These are phyloP conservation scores for Cynocephalus volans DNA, from an alignment of 2,113 vertebrate species.

Conservation along the genomic window DNA sequence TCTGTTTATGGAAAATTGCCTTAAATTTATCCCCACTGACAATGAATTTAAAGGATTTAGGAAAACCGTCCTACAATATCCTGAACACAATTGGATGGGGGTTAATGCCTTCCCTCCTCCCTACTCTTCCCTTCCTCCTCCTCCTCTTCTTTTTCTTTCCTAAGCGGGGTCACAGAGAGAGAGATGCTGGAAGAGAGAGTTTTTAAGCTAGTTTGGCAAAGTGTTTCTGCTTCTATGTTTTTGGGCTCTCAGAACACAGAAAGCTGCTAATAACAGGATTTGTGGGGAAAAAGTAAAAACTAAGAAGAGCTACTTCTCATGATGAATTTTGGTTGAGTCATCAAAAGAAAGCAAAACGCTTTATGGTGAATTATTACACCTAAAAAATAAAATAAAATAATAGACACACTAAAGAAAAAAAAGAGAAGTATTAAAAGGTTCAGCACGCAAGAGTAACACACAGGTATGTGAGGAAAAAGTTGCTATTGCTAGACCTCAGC, in stretches of 20 bases:
- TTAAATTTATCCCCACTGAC: not conserved
- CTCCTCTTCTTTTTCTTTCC: not conserved
- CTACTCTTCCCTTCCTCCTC: not conserved
- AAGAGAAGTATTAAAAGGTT: not conserved
- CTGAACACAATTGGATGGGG: not conserved
- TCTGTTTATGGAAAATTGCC: not conserved
- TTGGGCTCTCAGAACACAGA: not conserved
- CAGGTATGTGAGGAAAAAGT: not conserved
- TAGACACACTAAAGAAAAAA: not conserved
- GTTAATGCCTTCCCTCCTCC: not conserved
- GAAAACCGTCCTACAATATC: not conserved
- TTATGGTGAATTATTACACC: not conserved
- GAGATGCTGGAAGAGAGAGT: not conserved
- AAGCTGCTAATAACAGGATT: not conserved
- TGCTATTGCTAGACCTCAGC: not conserved
- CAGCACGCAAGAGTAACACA: not conserved
- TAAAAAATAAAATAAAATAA: not conserved
- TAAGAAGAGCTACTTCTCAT: not conserved
- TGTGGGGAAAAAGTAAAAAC: not conserved
- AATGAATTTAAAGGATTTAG: not conserved
- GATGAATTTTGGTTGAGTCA: not conserved
- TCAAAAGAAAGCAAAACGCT: constrained; percentile 1
- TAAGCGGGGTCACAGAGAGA: not conserved
- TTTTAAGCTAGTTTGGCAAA: not conserved
- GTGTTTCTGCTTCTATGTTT: not conserved